Evolutionary conservation across 2,888 invertebrate genomes (phyloP), one percentile per base, ranked within the genome.

Genomic region (Galerucella calmariensis): DNA sequence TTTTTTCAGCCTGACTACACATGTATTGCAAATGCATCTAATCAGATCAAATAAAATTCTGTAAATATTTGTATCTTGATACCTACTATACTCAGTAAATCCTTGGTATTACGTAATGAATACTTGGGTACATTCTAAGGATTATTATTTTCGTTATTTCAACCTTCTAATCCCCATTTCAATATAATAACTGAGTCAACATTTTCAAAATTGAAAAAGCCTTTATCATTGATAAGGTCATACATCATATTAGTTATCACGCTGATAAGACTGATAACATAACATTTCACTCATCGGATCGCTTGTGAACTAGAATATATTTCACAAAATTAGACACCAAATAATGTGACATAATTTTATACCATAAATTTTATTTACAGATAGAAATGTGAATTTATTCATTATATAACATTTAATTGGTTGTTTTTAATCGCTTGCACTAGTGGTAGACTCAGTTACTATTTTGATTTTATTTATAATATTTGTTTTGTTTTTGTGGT

Each of bases 281-380:
- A 73, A 56, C 20, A 63, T 44, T 59, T 72, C 72, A 70, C 69
- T 69, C 66, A 65, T 65, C 59, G 35, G 51, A 51, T 20, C 48
- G 75, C 69, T 72, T 75, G 59, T 58, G 59, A 74, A 72, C 62
- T 72, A 66, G 24, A 48, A 63, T 75, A 65, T 69, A 76, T 73
- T 73, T 72, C 63, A 76, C 70, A 69, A 76, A 71, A 48, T 73
- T 69, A 76, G 65, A 76, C 56, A 72, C 16, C 61, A 72, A 71
- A 74, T 74, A 73, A 71, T 70, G 59, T 53, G 63, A 44, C 59
- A 65, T 63, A 71, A 66, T 59, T 20, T 66, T 35, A 41, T 72
- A 46, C 66, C 20, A 63, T 41, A 51, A 46, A 66, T 27, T 67
- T n/a, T 56, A 53, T 41, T 41, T 41, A 62, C 46, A 16, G 20